These are phyloP conservation scores for Bergia sp. DNA, from an alignment of 92 coral and sea anemone species.

Conservation along the genomic window DNA sequence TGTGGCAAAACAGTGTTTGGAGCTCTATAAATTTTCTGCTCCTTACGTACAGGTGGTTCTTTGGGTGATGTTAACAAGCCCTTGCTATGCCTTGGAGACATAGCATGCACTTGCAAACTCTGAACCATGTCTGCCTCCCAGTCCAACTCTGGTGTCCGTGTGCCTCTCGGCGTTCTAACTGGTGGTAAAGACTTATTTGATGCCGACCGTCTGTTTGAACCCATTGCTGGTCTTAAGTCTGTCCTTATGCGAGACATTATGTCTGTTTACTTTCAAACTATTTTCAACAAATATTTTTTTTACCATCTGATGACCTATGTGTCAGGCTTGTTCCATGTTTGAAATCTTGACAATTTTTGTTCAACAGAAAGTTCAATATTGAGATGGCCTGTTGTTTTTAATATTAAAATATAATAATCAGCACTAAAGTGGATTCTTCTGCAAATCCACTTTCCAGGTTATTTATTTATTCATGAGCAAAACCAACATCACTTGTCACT, in stretches of 20 bases:
- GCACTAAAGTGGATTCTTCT: neutral
- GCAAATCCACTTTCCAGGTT: neutral
- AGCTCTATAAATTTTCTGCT: neutral
- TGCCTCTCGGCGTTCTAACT: conserved; percentile 16
- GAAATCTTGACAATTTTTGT: neutral
- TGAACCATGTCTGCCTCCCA: conserved; percentile 38
- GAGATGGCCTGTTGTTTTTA: neutral
- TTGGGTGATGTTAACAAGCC: neutral
- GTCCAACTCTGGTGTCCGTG: conserved; percentile 35
- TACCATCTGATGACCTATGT: neutral
- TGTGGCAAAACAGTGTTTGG: conserved; percentile 9
- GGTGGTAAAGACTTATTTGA: conserved; percentile 32
- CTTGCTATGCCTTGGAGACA: conserved; percentile 16
- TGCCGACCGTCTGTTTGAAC: conserved; percentile 17
- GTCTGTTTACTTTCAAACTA: neutral
- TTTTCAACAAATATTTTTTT: neutral
- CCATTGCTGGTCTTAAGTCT: conserved; percentile 30
- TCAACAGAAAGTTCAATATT: neutral
- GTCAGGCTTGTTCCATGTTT: neutral
- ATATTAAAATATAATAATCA: neutral
- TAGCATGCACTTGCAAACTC: conserved; percentile 31
- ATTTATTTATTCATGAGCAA: no score
- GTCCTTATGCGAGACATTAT: conserved; percentile 40
- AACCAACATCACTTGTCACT: neutral
- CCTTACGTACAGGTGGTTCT: conserved; percentile 13